Base-by-base conservation (phyloP, 1,140 invertebrate species). In the Zophobas atratus region DNA sequence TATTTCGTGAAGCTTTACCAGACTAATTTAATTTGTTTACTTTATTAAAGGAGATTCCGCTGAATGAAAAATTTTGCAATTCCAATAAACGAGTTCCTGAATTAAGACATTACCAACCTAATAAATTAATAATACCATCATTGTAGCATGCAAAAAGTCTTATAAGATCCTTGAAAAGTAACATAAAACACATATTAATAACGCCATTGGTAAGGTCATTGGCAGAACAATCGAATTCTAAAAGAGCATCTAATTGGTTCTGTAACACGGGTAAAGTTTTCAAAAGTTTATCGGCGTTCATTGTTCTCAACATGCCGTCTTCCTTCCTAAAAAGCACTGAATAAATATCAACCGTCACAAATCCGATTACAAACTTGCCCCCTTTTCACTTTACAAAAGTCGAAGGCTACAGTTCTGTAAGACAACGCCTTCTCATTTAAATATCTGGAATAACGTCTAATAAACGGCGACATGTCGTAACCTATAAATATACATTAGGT, bases 401-500 rank as follows among this genome's bases (percentile, higher is more conserved):
- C 99, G 88, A 99, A 99, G 75, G 98, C 99, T 84, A 99, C 97
- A 49, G 94, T 94, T 88, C 98, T 93, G 90, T 99, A 99, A 33
- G 98, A 98, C 76, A 98, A 89, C 70, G 98, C 97, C 88, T 99
- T 99, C 88, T 99, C 98, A 88, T 99, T 99, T 84, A 99, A 91
- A 90, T 99, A 99, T 89, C 97, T 98, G 79, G 98, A 96, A 89
- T 99, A 99, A 84, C 97, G 92, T 87, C 98, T 92, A 85, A 99
- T 99, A 88, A 98, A 99, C 79, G 97, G 97, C 67, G 98, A 99
- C 98, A 99, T 99, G 86, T 99, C 98, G 91, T 99, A 99, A 78
- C 97, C 98, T 99, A 88, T 49, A 81, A 80, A 75, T 0, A 38
- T 1, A 43, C 34, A 72, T 32, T 70, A 70, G 49, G 41, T 1